These are phyloP conservation scores for Amblyraja radiata DNA, from an alignment of 2,797 vertebrate species.

Conservation along the genomic window DNA sequence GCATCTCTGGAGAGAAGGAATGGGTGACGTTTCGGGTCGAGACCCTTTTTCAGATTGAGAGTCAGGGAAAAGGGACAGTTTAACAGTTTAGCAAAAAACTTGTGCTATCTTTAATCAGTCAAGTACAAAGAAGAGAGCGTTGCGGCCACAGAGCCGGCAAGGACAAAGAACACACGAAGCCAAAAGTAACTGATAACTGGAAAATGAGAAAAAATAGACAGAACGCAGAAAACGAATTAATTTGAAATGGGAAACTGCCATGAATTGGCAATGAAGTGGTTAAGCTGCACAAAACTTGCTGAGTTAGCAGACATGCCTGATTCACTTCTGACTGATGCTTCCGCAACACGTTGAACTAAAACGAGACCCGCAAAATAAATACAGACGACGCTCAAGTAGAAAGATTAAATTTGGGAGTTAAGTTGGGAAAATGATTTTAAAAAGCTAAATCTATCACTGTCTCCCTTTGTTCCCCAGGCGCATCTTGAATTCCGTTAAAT, in stretches of 20 bases:
- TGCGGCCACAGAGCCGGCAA: neutral
- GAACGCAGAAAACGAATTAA: neutral
- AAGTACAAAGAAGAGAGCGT: too few species aligned
- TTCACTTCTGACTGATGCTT: neutral
- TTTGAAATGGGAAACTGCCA: neutral
- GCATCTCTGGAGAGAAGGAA: too few species aligned
- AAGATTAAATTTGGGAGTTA: neutral
- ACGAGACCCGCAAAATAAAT: neutral
- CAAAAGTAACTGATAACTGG: neutral
- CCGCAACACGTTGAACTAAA: neutral
- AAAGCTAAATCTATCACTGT: neutral
- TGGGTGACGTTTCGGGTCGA: too few species aligned
- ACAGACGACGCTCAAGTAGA: neutral
- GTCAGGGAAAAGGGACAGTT: too few species aligned
- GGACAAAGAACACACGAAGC: neutral
- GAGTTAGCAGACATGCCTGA: neutral
- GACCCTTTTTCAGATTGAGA: too few species aligned
- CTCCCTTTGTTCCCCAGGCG: neutral
- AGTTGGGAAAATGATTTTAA: neutral
- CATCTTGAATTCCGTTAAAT: constrained; percentile 22
- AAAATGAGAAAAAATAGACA: neutral
- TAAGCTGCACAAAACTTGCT: constrained; percentile 6
- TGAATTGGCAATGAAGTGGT: neutral
- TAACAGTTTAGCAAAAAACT: too few species aligned
- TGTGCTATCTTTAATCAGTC: neutral